Conservation (phyloP, 2,797 vertebrate genomes). For the Sciurus vulgaris region DNA sequence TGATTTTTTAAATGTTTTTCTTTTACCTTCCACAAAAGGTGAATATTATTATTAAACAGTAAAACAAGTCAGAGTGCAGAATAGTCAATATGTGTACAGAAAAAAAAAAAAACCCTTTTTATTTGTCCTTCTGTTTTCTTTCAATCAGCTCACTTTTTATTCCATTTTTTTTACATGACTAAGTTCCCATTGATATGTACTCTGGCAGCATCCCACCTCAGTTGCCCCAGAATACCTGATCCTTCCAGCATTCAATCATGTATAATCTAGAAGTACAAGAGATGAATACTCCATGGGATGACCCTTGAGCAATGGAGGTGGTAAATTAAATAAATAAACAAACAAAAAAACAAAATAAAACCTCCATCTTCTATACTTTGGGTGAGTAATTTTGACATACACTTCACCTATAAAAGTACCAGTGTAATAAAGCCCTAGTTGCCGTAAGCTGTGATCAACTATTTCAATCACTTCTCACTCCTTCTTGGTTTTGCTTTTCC, state of each 20-base stretch:
- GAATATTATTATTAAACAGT: constrained; percentile 1
- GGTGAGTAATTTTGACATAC: background rate
- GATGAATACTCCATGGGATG: too few species aligned
- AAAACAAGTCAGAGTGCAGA: background rate
- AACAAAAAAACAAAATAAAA: too few species aligned
- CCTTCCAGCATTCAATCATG: background rate
- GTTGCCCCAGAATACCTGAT: background rate
- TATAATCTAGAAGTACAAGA: background rate
- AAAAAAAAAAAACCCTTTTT: background rate
- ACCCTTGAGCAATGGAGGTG: background rate
- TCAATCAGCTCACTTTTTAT: background rate
- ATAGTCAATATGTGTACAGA: background rate
- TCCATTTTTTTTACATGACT: background rate
- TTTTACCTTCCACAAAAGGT: background rate
- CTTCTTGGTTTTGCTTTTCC: background rate
- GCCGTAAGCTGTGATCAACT: background rate
- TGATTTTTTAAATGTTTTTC: background rate
- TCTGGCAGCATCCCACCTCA: background rate
- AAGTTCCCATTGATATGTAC: background rate
- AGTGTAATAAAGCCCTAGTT: background rate
- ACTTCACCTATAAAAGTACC: background rate
- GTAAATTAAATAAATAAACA: background rate
- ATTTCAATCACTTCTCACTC: background rate
- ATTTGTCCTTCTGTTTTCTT: background rate
- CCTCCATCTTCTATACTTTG: background rate